Evolutionary conservation across 2,797 vertebrate genomes (phyloP).

Genomic region (Monodelphis domestica): DNA sequence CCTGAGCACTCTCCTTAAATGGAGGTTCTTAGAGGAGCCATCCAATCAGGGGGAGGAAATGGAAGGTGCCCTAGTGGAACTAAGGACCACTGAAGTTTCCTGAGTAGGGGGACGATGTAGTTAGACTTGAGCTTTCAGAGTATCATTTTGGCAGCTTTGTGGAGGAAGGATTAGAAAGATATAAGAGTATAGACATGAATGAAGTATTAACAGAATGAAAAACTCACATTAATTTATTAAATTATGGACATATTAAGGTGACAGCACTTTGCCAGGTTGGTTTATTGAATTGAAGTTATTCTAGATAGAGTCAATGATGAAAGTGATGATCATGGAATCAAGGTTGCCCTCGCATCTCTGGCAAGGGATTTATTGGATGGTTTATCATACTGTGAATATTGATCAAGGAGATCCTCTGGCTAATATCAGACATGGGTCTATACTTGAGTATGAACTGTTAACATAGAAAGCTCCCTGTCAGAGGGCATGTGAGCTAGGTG

Average conservation of each 20-base stretch:
- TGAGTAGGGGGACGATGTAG: background rate
- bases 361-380: conserved; percentile 24
- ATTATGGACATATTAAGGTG: background rate
- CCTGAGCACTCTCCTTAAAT: background rate
- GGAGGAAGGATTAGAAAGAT: background rate
- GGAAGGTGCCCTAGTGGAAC: background rate
- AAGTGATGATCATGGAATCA: background rate
- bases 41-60: background rate
- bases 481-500: background rate
- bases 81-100: background rate
- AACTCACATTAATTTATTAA: background rate
- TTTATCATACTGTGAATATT: conserved; percentile 71
- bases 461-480: background rate
- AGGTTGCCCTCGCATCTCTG: background rate
- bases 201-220: background rate
- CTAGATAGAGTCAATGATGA: background rate
- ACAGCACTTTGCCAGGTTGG: background rate
- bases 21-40: background rate
- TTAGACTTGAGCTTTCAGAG: background rate
- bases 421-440: background rate
- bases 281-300: background rate
- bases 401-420: background rate
- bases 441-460: background rate
- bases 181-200: background rate
- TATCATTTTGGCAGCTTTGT: background rate